phyloP scores from a whole-genome alignment of 1,140 invertebrate genomes.

The Carposina sasakii region DNA sequence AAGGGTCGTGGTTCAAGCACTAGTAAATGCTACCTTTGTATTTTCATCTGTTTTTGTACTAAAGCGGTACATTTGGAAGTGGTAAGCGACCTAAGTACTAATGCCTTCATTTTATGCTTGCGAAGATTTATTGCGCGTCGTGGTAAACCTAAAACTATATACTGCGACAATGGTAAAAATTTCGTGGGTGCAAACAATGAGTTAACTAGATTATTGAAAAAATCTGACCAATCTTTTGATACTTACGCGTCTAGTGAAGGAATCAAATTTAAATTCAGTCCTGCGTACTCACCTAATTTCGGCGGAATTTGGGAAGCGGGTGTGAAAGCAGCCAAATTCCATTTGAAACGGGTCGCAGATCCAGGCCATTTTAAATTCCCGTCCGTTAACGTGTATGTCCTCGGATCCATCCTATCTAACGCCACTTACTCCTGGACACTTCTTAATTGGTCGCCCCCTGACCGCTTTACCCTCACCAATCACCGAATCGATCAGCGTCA shows the following conservation, averaged over 20 bases:
- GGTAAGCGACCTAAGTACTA: constrained; percentile 10
- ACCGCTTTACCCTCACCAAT: neutral
- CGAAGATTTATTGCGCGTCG: constrained; percentile 10
- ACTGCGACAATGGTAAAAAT: constrained; percentile 17
- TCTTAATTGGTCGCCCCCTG: constrained; percentile 1
- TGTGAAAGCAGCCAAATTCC: neutral
- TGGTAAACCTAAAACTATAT: constrained; percentile 4
- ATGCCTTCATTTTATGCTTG: constrained; percentile 11
- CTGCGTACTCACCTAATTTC: neutral
- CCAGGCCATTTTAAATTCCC: constrained; percentile 19
- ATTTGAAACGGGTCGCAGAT: constrained; percentile 7
- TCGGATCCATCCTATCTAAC: neutral
- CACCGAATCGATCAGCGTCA: neutral
- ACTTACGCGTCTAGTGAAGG: neutral
- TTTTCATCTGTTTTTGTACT: constrained; percentile 35
- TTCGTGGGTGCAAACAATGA: constrained; percentile 11
- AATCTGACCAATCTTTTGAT: neutral
- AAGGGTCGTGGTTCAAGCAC: constrained; percentile 21
- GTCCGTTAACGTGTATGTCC: constrained; percentile 13
- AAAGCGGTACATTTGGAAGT: constrained; percentile 31
- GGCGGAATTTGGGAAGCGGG: neutral
- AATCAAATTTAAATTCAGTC: constrained; percentile 3
- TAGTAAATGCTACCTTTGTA: constrained; percentile 32
- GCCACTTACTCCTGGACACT: constrained; percentile 2
- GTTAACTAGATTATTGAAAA: neutral